Conservation (phyloP, 2,888 invertebrate genomes). For the Lepidocyrtinus sp. region DNA sequence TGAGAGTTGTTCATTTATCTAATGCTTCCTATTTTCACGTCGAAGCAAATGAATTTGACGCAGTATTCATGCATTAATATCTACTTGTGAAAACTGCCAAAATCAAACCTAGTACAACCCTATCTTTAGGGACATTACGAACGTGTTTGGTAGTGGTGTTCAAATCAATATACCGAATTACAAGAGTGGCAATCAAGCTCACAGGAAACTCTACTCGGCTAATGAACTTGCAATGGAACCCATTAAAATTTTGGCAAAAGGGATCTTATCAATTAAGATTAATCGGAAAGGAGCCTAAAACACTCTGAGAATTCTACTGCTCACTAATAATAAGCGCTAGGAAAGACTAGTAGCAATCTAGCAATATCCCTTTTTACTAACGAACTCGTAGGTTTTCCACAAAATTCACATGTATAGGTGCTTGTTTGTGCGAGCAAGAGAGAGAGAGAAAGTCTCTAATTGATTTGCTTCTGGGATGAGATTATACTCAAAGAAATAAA, state of each 20-base stretch:
- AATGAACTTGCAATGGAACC: slow-evolving; percentile 57
- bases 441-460: slow-evolving; percentile 56
- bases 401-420: background rate
- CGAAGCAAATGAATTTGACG: too few species aligned
- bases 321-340: slow-evolving; percentile 47
- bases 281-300: slow-evolving; percentile 52
- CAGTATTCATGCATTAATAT: too few species aligned
- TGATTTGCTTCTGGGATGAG: slow-evolving; percentile 60
- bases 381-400: background rate
- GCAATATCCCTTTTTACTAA: background rate
- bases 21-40: too few species aligned
- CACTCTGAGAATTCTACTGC: slow-evolving; percentile 5
- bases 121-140: background rate
- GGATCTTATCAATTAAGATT: slow-evolving; percentile 61
- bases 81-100: too few species aligned
- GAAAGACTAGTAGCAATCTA: background rate
- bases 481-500: slow-evolving; percentile 58
- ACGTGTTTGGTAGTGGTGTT: background rate
- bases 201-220: slow-evolving; percentile 19
- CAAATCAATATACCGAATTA: background rate
- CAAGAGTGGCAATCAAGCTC: slow-evolving; percentile 32
- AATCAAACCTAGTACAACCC: background rate
- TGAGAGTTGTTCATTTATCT: too few species aligned
- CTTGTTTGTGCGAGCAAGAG: slow-evolving; percentile 8
- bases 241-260: slow-evolving; percentile 57